phyloP scores from a whole-genome alignment of 2,888 invertebrate species.

The Chrysolina oricalcia region DNA sequence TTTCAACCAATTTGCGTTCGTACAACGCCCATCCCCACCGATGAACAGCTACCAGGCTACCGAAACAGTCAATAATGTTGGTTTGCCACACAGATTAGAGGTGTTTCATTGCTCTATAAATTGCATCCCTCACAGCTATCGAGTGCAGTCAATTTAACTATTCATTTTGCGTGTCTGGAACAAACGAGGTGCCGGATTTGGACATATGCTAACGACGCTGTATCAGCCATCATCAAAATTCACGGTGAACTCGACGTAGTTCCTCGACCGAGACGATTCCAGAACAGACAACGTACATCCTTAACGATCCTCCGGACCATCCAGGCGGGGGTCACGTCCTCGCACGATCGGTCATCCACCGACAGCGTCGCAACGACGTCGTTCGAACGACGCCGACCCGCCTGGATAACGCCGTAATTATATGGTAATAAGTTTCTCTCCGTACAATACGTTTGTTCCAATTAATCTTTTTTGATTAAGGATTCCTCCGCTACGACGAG shows the following conservation, averaged over 20 bases:
- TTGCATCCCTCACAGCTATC: too few relatives aligned
- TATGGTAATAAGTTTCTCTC: conserved; percentile 37
- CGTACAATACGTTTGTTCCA: conserved; percentile 31
- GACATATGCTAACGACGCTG: background rate
- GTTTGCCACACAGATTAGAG: too few relatives aligned
- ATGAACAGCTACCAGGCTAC: too few relatives aligned
- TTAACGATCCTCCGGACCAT: background rate
- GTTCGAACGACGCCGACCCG: conserved; percentile 5
- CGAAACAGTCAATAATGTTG: too few relatives aligned
- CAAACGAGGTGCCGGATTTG: background rate
- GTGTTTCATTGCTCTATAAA: too few relatives aligned
- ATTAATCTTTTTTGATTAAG: conserved; percentile 50
- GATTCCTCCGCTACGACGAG: conserved; percentile 34
- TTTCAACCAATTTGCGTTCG: too few relatives aligned
- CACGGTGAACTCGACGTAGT: background rate
- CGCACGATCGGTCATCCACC: conserved; percentile 15
- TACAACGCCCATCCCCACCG: too few relatives aligned
- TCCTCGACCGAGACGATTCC: background rate
- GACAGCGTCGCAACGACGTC: background rate
- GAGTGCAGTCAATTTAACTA: too few relatives aligned
- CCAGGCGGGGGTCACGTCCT: conserved; percentile 13
- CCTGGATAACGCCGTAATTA: conserved; percentile 33
- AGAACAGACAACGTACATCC: conserved; percentile 8
- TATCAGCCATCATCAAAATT: background rate
- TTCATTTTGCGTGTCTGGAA: background rate